Base-by-base conservation (phyloP, 2,113 vertebrate species). In the Malurus elegans region DNA sequence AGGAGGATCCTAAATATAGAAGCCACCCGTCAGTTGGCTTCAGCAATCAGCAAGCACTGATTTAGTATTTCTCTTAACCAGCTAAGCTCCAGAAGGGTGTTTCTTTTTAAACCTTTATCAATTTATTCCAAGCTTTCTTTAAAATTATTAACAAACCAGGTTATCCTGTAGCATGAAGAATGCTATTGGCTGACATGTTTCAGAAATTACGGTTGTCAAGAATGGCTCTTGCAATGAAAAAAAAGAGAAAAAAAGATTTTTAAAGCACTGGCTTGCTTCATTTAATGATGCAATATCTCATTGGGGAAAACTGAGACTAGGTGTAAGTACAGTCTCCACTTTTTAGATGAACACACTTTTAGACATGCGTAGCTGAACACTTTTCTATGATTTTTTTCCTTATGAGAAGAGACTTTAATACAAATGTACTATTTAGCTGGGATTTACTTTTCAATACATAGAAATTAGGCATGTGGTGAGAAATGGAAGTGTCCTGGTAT, bases 1-100 rank as follows among this genome's bases (percentile, higher is more conserved):
- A 97, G 96, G 91, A 92, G 74, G 87, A 91, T 97, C 88, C 92
- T 96, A 86, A 93, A 93, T 96, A 96, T 97, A 92, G 72, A 94
- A 94, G 70, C 81, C 91, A 91, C 86, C 87, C 75, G 20, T 94
- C 95, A 94, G 93, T 85, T 97, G 95, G 92, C 83, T 81, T 93
- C 95, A 96, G 91, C 93, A 91, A 86, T 96, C 96, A 96, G 92
- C 92, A 90, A 54, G 58, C 66, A 80, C 74, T 60, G 87, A 74
- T 96, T 90, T 88, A 90, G 91, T 65, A 89, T 93, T 93, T 64
- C 62, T 93, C 34, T 95, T 96, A 94, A 79, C 90, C 57, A 82
- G 3, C 57, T 95, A 91, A 95, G 58, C 72, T 93, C 86, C 47
- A 53, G 53, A 94, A 93, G 56, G 50, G 5, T 72, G 48, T 79